Evolutionary conservation across 2,797 vertebrate genomes (phyloP), one percentile per base, ranked within the genome.

Genomic region (Phoxinus dragarum): DNA sequence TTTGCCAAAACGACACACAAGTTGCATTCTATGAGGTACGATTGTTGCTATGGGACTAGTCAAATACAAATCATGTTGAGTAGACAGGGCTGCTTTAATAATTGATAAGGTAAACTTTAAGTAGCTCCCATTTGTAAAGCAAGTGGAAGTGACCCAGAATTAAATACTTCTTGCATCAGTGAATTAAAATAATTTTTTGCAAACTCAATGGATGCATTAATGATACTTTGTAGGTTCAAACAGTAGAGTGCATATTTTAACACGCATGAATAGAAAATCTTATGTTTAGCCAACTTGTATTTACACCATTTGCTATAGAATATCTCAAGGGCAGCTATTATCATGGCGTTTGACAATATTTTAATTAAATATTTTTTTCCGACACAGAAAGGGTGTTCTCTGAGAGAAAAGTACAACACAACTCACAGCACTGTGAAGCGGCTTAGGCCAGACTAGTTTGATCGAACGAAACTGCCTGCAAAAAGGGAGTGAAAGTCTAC

Each of bases 121-220:
- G 83, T 71, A 79, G 75, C 83, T 84, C 74, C 72, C 49, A 71
- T 78, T 79, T 85, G 56, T 74, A 52, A 85, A 74, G 67, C 56
- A 27, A 80, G 54, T 10, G 19, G 74, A 73, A 66, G 27, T 64
- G 68, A 67, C 42, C 69, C 42, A 52, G 23, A 73, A 54, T 80
- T 8, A 84, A 56, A 67, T 68, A 61, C 52, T 17, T 66, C n/a
- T 77, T 23, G 21, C n/a, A 11, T 17, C 49, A 49, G 40, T 73
- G 36, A 73, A 49, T 64, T 80, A 27, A 61, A 64, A 72, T 73
- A 80, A 38, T 71, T 80, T 36, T 85, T 73, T 73, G 27, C 19
- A 47, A 54, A 52, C 49, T 16, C 52, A 71, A 21, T 61, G 40
- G 64, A 52, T 42, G 59, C 84, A 49, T 59, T 71, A 49, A 69